Base-by-base conservation (phyloP, 2,113 vertebrate genomes). In the Ammodytes dubius region DNA sequence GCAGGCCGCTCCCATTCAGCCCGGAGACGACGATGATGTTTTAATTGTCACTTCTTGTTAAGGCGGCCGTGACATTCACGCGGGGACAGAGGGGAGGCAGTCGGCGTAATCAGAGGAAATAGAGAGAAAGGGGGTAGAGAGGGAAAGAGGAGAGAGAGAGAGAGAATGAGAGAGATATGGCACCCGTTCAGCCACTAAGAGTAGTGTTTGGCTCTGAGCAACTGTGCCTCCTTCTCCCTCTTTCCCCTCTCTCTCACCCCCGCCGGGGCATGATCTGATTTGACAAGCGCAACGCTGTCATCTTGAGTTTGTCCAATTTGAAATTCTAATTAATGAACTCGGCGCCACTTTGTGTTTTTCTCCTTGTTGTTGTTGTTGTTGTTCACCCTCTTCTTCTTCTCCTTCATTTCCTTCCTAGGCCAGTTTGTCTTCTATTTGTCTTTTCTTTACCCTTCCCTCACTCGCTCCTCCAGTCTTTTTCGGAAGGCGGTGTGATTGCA, bases 261-360 rank as follows among this genome's bases (percentile, higher is more conserved):
- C 61, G 75, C 80, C 67, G 79, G 91, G 90, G 89, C 92, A 86
- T 94, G 94, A 95, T 95, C 91, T 92, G 93, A 94, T 95, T 93
- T 94, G 94, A 95, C 94, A 95, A 95, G 93, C 85, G 81, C 85
- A 77, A 57, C 77, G 85, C 93, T 95, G 95, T 95, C 94, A 93
- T 95, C 92, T 95, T 92, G 81, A 91, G 89, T 95, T 95, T 93
- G 93, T 95, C 94, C 91, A 88, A 95, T 95, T 95, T 95, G 91
- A 95, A 95, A 94, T 93, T 95, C 91, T 94, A 95, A 95, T 95
- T 95, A 95, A 94, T 92, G 93, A 93, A 95, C 94, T 94, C 83
- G 43, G 80, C 82, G 87, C 92, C 92, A 93, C 92, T 91, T 93
- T 92, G 87, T 87, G 87, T 92, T 85, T 89, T 85, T 92, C 68